These are phyloP conservation scores for Poecilia gillii DNA, from an alignment of 2,797 vertebrate genomes.

Conservation along the genomic window DNA sequence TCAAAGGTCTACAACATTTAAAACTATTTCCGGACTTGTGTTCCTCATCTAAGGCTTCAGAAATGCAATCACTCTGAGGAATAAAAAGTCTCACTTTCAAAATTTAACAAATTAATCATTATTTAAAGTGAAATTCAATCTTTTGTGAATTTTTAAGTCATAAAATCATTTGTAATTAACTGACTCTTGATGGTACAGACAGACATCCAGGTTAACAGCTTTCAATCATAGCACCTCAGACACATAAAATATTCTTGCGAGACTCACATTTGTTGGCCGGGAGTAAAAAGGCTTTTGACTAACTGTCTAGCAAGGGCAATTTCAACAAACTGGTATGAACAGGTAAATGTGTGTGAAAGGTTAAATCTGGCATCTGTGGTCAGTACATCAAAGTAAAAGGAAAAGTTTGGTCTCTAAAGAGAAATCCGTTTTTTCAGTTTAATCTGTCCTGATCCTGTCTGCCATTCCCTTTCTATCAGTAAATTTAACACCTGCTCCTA, in stretches of 20 bases:
- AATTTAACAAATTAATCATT: neutral
- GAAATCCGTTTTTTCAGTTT: too few species aligned
- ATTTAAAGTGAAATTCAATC: neutral
- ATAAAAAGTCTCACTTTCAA: neutral
- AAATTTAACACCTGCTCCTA: conserved; percentile 14
- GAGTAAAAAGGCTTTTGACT: neutral
- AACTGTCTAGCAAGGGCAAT: neutral
- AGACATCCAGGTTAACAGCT: neutral
- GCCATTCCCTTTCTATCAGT: conserved; percentile 20
- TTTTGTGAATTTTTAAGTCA: neutral
- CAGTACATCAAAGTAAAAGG: neutral
- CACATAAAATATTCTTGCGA: neutral
- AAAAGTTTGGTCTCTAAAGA: neutral
- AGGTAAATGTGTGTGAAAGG: neutral
- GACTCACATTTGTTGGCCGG: neutral
- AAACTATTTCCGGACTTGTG: neutral
- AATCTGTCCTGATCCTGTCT: neutral
- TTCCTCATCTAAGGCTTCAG: neutral
- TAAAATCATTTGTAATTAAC: neutral
- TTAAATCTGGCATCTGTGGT: neutral
- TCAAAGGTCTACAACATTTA: neutral
- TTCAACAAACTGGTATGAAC: neutral
- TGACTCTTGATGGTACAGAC: neutral
- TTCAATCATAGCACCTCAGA: neutral
- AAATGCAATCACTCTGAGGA: neutral